A percentile compares a stretch with the other conserved stretches of the same genome.
phyloP scores from a whole-genome alignment of 2,113 vertebrate species.

The Zosterops hypoxanthus region DNA sequence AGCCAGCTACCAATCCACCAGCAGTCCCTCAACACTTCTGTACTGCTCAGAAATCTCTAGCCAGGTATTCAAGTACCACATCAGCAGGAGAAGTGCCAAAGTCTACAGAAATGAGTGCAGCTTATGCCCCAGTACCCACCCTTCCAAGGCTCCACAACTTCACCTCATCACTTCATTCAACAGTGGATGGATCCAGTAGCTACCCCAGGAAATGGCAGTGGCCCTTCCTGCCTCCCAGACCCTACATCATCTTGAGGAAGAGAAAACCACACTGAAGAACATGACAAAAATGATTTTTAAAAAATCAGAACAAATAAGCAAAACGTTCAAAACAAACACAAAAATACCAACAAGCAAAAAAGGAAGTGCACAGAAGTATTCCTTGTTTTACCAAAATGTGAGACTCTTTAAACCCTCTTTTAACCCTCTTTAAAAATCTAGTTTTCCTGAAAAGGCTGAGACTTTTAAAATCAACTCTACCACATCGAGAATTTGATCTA shows the following conservation, averaged over 20 bases:
- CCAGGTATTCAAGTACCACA: background rate
- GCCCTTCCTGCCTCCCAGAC: background rate
- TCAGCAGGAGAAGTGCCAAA: background rate
- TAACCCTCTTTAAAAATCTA: background rate
- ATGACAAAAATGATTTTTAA: background rate
- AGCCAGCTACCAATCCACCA: background rate
- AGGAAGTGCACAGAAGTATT: background rate
- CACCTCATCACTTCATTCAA: background rate
- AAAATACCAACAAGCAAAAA: background rate
- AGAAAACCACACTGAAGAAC: background rate
- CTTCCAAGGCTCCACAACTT: background rate
- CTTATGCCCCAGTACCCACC: background rate
- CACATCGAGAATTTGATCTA: background rate
- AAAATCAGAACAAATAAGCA: background rate
- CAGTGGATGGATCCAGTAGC: background rate
- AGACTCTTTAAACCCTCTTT: background rate
- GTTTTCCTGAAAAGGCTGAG: background rate
- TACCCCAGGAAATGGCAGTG: background rate
- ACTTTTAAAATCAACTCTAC: background rate
- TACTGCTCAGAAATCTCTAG: background rate
- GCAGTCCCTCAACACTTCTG: background rate
- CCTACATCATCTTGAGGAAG: background rate
- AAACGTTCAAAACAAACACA: background rate
- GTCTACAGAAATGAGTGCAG: background rate
- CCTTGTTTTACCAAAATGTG: background rate